Base-by-base conservation (phyloP, 64 coral and sea anemone species). In the Orbicella faveolata region DNA sequence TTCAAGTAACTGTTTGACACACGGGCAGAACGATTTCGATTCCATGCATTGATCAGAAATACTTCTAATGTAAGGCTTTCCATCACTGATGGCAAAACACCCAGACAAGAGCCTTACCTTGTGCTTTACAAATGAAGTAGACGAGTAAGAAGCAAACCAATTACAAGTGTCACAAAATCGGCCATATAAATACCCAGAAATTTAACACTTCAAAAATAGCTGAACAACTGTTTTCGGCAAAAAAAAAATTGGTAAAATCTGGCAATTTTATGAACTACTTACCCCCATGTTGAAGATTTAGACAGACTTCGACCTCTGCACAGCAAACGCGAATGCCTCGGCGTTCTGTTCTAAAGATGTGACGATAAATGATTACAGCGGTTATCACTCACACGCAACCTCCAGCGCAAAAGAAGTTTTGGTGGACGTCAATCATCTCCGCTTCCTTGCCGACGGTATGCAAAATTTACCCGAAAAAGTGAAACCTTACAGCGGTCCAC, bases 251-350 rank as follows among this genome's bases (percentile, higher is more conserved):
- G 30, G 30, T 30, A 30, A 30, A 30, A 30, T 30, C 30, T 30
- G 30, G 30, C 30, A 30, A 30, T 30, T 30, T 30, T 30, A 0
- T 9, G 0, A 23, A 1, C 20, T 9, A 69, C 66, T 69, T 69
- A 69, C 66, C 66, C 66, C 66, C 66, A 69, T 69, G 20, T 69
- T 69, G 66, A 69, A 25, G 66, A 69, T 26, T 69, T 69, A 69
- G 66, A 26, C 21, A 9, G 25, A 10, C 3, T 69, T 67, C n/a
- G 25, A 1, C 4, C 23, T 21, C 25, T n/a, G 0, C 25, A 21
- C 66, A 69, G 20, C 66, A 23, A 21, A n/a, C 25, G 19, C n/a
- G 66, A 69, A 69, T 69, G 66, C 2, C 21, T 69, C 23, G 21
- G 21, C 4, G 66, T 10, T n/a, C 39, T 41, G 39, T 41, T 41